Percentiles rank a stretch among this genome's conserved stretches.
Evolutionary conservation across 2,797 vertebrate species (phyloP).

Genomic region (Xenopus petersii): DNA sequence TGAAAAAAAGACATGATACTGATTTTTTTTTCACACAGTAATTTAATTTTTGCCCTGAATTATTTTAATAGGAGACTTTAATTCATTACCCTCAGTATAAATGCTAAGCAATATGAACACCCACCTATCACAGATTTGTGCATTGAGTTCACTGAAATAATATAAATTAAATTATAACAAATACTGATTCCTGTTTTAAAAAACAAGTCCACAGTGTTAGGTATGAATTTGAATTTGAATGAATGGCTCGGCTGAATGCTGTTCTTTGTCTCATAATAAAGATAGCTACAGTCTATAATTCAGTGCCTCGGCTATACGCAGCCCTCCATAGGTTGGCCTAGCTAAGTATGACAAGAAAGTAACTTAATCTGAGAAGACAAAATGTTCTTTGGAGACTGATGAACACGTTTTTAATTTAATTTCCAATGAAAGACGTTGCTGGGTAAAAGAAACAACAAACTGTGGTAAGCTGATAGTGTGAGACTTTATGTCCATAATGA

Average conservation of each 20-base stretch:
- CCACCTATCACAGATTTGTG: too few relatives aligned
- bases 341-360: constrained; percentile 50
- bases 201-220: neutral
- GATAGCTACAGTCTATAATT: constrained; percentile 48
- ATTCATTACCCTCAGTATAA: too few relatives aligned
- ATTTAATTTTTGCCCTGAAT: too few relatives aligned
- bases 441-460: constrained; percentile 34
- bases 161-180: neutral
- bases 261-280: constrained; percentile 50
- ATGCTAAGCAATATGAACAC: too few relatives aligned
- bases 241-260: constrained; percentile 47
- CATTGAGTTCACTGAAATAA: too few relatives aligned
- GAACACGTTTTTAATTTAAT: constrained; percentile 55
- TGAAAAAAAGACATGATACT: too few relatives aligned
- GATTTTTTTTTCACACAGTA: too few relatives aligned
- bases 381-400: constrained; percentile 55
- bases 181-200: neutral
- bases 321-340: constrained; percentile 36
- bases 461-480: constrained; percentile 51
- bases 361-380: constrained; percentile 53
- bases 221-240: constrained; percentile 29
- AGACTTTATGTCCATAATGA: constrained; percentile 30
- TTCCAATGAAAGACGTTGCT: constrained; percentile 46
- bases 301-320: constrained; percentile 6
- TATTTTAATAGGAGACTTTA: too few relatives aligned